Conservation (phyloP, 2,113 vertebrate genomes). For the Atlantisia rogersi region DNA sequence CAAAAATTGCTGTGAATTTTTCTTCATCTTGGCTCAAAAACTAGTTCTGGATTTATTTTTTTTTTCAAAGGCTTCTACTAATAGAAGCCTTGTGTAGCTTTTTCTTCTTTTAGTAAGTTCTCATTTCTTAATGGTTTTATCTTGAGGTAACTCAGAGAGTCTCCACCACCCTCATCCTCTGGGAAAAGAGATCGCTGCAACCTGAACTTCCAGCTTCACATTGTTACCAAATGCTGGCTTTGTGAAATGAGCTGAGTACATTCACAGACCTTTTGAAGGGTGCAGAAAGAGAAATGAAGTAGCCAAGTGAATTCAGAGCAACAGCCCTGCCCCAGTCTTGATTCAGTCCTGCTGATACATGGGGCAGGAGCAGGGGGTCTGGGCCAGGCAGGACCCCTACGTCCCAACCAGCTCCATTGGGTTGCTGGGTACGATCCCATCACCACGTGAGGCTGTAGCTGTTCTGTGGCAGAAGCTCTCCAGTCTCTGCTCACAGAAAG, state of each 20-base stretch:
- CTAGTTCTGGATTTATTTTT: background rate
- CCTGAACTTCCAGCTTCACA: background rate
- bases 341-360: fast-evolving
- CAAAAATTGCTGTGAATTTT: background rate
- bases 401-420: background rate
- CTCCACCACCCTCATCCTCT: background rate
- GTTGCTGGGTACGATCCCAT: background rate
- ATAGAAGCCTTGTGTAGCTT: background rate
- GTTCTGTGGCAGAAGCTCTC: background rate
- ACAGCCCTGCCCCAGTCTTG: background rate
- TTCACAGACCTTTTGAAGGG: background rate
- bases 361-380: background rate
- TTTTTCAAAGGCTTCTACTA: background rate
- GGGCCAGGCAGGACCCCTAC: background rate
- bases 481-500: background rate
- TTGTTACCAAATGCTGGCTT: fast-evolving
- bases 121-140: background rate
- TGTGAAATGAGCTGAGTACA: background rate
- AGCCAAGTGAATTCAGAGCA: background rate
- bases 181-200: background rate
- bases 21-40: background rate
- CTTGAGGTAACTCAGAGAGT: background rate
- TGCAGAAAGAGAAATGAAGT: background rate
- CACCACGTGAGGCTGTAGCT: background rate
- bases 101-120: background rate